phyloP scores from a whole-genome alignment of 2,113 vertebrate genomes.

The Scalopus aquaticus region DNA sequence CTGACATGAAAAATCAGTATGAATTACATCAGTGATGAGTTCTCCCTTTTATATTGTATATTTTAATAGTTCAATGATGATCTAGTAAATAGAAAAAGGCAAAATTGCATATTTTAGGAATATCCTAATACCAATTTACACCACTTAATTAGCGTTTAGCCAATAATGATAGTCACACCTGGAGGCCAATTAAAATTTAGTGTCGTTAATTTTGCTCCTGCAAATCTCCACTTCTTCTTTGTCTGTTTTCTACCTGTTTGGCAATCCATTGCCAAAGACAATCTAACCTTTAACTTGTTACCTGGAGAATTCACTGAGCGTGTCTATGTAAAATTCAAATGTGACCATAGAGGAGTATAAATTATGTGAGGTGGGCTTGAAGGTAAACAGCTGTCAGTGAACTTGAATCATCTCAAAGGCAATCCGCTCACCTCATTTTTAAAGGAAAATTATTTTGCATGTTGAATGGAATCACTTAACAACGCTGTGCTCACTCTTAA shows the following conservation, averaged over 20 bases:
- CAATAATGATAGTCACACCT: conserved; percentile 21
- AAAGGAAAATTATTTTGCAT: conserved; percentile 46
- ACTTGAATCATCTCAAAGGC: conserved; percentile 52
- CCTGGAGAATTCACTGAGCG: conserved; percentile 56
- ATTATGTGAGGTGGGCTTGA: conserved; percentile 56
- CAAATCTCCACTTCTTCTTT: background rate
- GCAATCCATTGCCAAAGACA: conserved; percentile 50
- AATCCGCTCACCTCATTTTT: conserved; percentile 41
- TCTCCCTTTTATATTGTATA: background rate
- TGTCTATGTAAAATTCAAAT: conserved; percentile 60
- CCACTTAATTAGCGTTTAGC: conserved; percentile 3
- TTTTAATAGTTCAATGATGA: background rate
- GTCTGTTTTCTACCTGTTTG: conserved; percentile 36
- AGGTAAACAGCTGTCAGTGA: conserved; percentile 71
- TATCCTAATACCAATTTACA: conserved; percentile 4
- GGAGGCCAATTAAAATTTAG: conserved; percentile 36
- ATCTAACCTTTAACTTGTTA: conserved; percentile 60
- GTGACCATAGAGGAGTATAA: conserved; percentile 27
- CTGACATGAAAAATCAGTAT: background rate
- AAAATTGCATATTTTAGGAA: background rate
- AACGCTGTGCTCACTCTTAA: background rate
- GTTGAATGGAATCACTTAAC: conserved; percentile 39
- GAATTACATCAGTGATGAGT: background rate
- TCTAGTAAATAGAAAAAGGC: background rate
- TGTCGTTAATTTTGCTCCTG: conserved; percentile 5